Evolutionary conservation across 2,888 invertebrate genomes (phyloP).

Genomic region (Gryllus longicercus): DNA sequence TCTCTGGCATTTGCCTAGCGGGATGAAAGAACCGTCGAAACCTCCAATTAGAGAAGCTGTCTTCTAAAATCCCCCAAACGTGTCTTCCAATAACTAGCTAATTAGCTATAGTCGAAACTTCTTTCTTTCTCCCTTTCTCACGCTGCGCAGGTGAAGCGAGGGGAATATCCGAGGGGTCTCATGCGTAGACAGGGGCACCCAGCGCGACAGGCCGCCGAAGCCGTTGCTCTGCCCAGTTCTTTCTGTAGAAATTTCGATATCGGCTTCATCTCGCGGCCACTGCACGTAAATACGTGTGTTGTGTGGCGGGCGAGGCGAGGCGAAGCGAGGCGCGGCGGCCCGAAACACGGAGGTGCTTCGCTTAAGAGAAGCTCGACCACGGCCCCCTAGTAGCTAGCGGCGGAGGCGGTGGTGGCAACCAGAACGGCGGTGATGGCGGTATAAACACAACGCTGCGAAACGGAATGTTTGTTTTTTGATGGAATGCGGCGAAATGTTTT

Average conservation of each 20-base stretch:
- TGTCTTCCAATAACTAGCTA: no score
- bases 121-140: no score
- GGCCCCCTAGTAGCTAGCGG: neutral
- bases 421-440: neutral
- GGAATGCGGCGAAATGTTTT: neutral
- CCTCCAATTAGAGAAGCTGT: no score
- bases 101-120: no score
- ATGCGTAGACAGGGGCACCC: no score
- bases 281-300: slow-evolving; percentile 5
- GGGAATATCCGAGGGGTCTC: no score
- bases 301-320: neutral
- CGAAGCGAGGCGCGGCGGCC: neutral
- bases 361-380: neutral
- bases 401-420: neutral
- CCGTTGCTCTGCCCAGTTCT: neutral
- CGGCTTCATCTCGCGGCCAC: neutral
- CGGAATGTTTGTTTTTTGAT: neutral
- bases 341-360: neutral
- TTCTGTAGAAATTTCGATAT: neutral
- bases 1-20: no score
- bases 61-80: no score
- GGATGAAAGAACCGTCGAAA: no score
- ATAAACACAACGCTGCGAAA: neutral
- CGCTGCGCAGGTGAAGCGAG: no score
- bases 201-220: no score